Evolutionary conservation across 2,888 invertebrate species (phyloP), one percentile per base, ranked within the genome.

Genomic region (Leucophenga maculata): DNA sequence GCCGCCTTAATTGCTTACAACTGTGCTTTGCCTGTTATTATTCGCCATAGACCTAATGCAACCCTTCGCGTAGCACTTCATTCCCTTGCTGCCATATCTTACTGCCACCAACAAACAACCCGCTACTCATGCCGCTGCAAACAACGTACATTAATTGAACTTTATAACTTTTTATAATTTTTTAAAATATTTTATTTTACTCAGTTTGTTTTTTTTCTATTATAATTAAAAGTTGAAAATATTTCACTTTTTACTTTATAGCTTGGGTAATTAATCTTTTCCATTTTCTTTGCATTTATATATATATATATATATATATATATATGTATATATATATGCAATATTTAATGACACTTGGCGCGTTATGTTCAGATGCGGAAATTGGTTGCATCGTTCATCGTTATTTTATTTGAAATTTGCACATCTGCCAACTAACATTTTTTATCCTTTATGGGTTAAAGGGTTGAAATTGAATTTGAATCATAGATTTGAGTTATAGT

Each of bases 221-320:
- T 54, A 14, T 64, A 8, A 48, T 64, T n/a, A 59, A 31, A 32
- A 18, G 31, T 65, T 22, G 26, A 8, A 18, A 46, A 48, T 48
- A 26, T 26, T 20, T 50, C 32, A n/a, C 31, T 59, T 31, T 26
- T 26, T 32, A 65, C 52, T 14, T 65, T 54, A 39, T 57, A 54
- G 67, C 32, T n/a, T 26, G 67, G 59, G 31, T 48, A 59, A 67
- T 67, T 67, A 67, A 67, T 67, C 67, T 67, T 46, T 67, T 67
- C 67, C 26, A 46, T 67, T 67, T 46, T 26, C 13, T 44, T 55
- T 39, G 3, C 31, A 13, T 14, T 13, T 32, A 50, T 50, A 16
- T 50, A 18, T 11, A 50, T 50, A 4, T 50, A 18, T 52, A 52
- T 52, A 4, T 52, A 1, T 14, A 20, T n/a, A 20, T 52, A 4